These are phyloP conservation scores for Hestina assimilis DNA, from an alignment of 1,140 invertebrate genomes.

Conservation along the genomic window DNA sequence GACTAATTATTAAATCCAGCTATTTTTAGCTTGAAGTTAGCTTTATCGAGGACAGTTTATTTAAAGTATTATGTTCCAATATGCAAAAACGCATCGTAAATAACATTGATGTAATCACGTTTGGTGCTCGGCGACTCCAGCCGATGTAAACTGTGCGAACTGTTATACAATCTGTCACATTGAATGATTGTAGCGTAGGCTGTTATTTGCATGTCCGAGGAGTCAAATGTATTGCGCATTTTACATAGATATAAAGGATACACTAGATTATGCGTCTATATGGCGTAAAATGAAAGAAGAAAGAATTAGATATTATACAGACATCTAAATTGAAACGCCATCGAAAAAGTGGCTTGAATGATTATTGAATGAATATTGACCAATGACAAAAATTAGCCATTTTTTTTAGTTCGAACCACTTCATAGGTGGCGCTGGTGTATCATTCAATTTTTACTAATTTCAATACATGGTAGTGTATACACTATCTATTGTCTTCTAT, in stretches of 20 bases:
- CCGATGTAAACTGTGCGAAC: slow-evolving; percentile 46
- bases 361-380: too few species aligned
- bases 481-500: too few species aligned
- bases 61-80: slow-evolving; percentile 17
- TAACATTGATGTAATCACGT: slow-evolving; percentile 37
- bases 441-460: too few species aligned
- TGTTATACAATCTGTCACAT: slow-evolving; percentile 53
- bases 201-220: slow-evolving; percentile 8
- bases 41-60: slow-evolving; percentile 7
- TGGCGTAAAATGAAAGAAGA: too few species aligned
- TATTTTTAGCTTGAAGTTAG: not conserved
- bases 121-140: slow-evolving; percentile 23
- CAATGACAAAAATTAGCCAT: too few species aligned
- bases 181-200: slow-evolving; percentile 11
- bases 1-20: too few species aligned
- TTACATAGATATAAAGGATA: not conserved
- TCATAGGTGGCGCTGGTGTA: too few species aligned
- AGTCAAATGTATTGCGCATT: not conserved
- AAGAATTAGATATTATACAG: too few species aligned
- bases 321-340: too few species aligned
- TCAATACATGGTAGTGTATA: too few species aligned
- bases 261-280: not conserved
- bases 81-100: slow-evolving; percentile 26
- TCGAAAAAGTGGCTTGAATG: too few species aligned
- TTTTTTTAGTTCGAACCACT: too few species aligned